These are phyloP conservation scores for Cheumatopsyche charites DNA, from an alignment of 1,140 invertebrate species.

Conservation along the genomic window DNA sequence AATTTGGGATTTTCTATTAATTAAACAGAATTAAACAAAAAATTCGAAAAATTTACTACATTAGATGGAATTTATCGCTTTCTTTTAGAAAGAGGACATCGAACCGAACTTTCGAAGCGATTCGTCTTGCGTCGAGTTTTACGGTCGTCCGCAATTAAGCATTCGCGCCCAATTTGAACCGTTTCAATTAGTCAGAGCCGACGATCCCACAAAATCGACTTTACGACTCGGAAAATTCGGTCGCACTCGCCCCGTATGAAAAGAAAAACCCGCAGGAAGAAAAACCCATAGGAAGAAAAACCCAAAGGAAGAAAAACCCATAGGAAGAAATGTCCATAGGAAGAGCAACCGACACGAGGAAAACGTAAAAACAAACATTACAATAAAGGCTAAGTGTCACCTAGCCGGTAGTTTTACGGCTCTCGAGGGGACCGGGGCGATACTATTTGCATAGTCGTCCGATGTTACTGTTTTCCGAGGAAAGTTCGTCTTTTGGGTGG, in stretches of 20 bases:
- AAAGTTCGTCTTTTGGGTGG: neutral
- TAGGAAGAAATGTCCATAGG: too few relatives aligned
- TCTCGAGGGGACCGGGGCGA: conserved; percentile 36
- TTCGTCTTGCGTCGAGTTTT: conserved; percentile 6
- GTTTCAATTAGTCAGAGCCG: conserved; percentile 11
- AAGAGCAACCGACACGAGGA: neutral
- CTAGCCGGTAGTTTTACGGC: conserved; percentile 45
- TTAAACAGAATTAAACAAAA: too few relatives aligned
- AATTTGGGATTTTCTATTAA: too few relatives aligned
- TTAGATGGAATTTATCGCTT: too few relatives aligned
- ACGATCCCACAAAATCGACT: conserved; percentile 5
- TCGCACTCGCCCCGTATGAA: too few relatives aligned
- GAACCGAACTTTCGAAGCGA: too few relatives aligned
- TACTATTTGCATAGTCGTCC: conserved; percentile 45
- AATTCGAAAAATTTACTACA: too few relatives aligned
- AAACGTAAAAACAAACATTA: conserved; percentile 48
- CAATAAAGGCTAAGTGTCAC: conserved; percentile 49
- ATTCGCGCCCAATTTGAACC: conserved; percentile 5
- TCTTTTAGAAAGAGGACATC: too few relatives aligned
- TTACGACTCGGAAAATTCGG: conserved; percentile 5
- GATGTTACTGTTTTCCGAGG: neutral
- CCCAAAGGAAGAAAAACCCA: neutral
- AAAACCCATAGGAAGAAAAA: neutral
- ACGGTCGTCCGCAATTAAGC: neutral
- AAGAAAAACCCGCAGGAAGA: neutral